Percentiles rank a stretch among this genome's conserved stretches.
Evolutionary conservation across 2,113 vertebrate species (phyloP).

Genomic region (Motacilla tschutschensis): DNA sequence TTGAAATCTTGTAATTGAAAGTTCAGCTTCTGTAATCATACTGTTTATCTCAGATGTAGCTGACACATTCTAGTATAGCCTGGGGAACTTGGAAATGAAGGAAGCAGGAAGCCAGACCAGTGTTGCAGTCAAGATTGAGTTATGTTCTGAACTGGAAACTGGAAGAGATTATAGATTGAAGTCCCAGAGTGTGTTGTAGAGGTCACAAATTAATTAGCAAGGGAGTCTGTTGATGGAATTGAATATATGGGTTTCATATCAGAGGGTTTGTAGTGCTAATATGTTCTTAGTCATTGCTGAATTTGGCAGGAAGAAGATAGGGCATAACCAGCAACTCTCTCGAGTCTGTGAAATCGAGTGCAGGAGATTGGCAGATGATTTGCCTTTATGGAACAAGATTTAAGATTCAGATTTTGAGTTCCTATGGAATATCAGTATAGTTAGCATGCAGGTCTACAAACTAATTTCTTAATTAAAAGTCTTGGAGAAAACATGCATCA

Average conservation of each 20-base stretch:
- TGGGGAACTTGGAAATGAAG: not conserved
- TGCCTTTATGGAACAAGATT: not conserved
- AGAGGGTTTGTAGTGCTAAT: not conserved
- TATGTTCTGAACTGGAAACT: not conserved
- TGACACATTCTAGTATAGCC: not conserved
- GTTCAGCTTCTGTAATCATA: not conserved
- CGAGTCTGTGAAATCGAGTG: not conserved
- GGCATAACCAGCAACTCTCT: not conserved
- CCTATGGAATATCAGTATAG: not conserved
- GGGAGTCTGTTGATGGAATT: not conserved
- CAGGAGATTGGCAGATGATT: not conserved
- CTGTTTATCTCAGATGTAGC: not conserved
- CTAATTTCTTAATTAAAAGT: not conserved
- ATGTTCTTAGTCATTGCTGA: not conserved
- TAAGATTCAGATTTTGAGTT: not conserved
- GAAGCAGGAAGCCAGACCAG: not conserved
- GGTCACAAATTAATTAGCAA: slow-evolving; percentile 23
- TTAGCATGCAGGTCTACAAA: not conserved
- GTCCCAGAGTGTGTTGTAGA: not conserved
- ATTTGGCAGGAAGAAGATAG: not conserved
- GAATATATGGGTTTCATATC: not conserved
- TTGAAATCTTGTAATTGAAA: slow-evolving; percentile 7
- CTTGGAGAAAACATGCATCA: not conserved
- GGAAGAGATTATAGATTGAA: not conserved
- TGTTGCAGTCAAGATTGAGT: not conserved